Evolutionary conservation across 2,888 invertebrate genomes (phyloP).

Genomic region (Lacanobia oleracea): DNA sequence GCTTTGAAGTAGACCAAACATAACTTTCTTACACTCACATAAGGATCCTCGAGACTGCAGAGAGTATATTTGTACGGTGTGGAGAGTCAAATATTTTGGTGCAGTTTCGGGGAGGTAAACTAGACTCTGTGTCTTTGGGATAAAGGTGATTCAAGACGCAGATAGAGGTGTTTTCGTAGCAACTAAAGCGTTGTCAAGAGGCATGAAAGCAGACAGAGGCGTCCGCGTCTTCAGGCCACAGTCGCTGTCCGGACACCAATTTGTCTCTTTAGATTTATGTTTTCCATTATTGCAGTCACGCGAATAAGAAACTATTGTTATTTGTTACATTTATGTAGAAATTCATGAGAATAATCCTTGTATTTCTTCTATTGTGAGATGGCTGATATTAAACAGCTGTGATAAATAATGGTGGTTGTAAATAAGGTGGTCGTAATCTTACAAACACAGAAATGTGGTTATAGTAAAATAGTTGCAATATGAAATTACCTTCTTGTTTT

Average conservation of each 20-base stretch:
- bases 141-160: conserved; percentile 56
- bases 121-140: conserved; percentile 56
- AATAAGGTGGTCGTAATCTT: conserved; percentile 29
- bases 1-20: conserved; percentile 55
- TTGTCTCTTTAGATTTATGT: conserved; percentile 87
- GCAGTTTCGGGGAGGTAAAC: conserved; percentile 61
- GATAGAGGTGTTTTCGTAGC: conserved; percentile 69
- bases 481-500: neutral
- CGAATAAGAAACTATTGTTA: conserved; percentile 76
- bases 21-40: conserved; percentile 65
- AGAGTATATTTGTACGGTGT: conserved; percentile 61
- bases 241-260: conserved; percentile 81
- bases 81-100: conserved; percentile 59
- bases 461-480: neutral
- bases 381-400: conserved; percentile 63
- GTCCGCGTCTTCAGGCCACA: conserved; percentile 80
- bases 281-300: conserved; percentile 81
- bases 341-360: conserved; percentile 61
- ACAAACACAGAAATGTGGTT: conserved; percentile 7
- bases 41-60: conserved; percentile 54
- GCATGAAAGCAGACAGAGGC: conserved; percentile 79
- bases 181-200: conserved; percentile 82
- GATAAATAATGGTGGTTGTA: conserved; percentile 51
- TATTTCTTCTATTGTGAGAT: conserved; percentile 58
- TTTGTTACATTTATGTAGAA: conserved; percentile 70